Percentiles rank a stretch among this genome's conserved stretches.
phyloP scores from a whole-genome alignment of 2,113 vertebrate species.

The Heteronetta atricapilla region DNA sequence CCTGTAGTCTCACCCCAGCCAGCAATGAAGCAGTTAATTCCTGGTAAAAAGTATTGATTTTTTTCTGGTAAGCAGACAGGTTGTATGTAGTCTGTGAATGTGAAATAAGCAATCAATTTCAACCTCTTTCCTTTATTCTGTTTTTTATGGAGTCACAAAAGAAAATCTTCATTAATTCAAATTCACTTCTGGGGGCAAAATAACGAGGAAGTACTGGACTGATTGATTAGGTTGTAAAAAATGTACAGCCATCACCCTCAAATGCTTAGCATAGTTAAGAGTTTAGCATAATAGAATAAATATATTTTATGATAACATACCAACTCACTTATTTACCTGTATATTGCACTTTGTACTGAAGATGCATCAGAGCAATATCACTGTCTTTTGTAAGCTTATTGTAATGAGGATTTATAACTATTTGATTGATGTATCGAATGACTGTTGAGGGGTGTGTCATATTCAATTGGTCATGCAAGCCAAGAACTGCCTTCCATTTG shows the following conservation, averaged over 20 bases:
- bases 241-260: background rate
- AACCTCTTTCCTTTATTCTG: background rate
- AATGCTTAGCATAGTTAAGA: background rate
- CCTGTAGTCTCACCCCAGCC: slow-evolving; percentile 83
- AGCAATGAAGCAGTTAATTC: slow-evolving; percentile 84
- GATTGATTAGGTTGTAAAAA: background rate
- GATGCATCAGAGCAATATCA: slow-evolving; percentile 90
- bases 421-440: slow-evolving; percentile 72
- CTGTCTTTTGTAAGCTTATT: slow-evolving; percentile 81
- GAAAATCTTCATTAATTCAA: background rate
- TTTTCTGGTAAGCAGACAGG: slow-evolving; percentile 87
- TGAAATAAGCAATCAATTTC: background rate
- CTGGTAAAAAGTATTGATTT: slow-evolving; percentile 75
- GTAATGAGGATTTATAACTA: slow-evolving; percentile 86
- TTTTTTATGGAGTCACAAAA: background rate
- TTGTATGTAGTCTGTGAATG: slow-evolving; percentile 82
- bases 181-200: background rate
- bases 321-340: slow-evolving; percentile 80
- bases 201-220: background rate
- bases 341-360: slow-evolving; percentile 81
- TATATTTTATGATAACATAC: background rate
- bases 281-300: background rate
- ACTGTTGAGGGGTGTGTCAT: slow-evolving; percentile 58
- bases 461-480: slow-evolving; percentile 77
- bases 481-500: slow-evolving; percentile 82